A percentile compares a stretch with the other conserved stretches of the same genome.
Evolutionary conservation across 2,888 invertebrate genomes (phyloP).

Genomic region (Argynnis bischoffii): DNA sequence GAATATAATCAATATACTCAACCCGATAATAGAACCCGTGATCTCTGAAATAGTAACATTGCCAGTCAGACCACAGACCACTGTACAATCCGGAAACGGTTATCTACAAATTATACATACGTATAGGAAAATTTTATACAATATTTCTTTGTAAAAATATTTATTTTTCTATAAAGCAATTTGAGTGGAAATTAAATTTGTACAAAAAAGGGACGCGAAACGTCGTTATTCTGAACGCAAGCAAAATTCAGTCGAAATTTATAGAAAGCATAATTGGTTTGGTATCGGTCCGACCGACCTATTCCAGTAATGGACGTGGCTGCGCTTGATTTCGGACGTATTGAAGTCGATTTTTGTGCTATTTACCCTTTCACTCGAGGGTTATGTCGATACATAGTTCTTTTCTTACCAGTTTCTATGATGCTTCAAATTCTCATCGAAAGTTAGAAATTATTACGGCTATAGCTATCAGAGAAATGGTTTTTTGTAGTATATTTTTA

Average conservation of each 20-base stretch:
- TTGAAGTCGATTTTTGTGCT: conserved; percentile 42
- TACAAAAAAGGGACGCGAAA: conserved; percentile 32
- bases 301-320: conserved; percentile 61
- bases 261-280: conserved; percentile 61
- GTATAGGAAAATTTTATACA: neutral
- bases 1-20: no score
- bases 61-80: neutral
- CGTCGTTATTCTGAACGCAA: conserved; percentile 33
- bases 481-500: conserved; percentile 1
- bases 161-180: conserved; percentile 26
- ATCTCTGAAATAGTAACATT: no score
- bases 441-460: conserved; percentile 5
- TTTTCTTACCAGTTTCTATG: conserved; percentile 13
- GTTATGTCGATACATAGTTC: conserved; percentile 15
- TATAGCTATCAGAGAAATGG: neutral
- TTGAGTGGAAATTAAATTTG: conserved; percentile 34
- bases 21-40: no score
- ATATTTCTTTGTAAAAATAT: conserved; percentile 18
- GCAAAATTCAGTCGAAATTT: conserved; percentile 36
- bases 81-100: neutral
- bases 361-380: conserved; percentile 33
- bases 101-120: neutral
- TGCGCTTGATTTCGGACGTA: conserved; percentile 51
- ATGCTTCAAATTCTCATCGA: neutral
- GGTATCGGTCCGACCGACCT: conserved; percentile 55